These are phyloP conservation scores for Frankliniella intonsa DNA, from an alignment of 2,888 invertebrate genomes.

Conservation along the genomic window DNA sequence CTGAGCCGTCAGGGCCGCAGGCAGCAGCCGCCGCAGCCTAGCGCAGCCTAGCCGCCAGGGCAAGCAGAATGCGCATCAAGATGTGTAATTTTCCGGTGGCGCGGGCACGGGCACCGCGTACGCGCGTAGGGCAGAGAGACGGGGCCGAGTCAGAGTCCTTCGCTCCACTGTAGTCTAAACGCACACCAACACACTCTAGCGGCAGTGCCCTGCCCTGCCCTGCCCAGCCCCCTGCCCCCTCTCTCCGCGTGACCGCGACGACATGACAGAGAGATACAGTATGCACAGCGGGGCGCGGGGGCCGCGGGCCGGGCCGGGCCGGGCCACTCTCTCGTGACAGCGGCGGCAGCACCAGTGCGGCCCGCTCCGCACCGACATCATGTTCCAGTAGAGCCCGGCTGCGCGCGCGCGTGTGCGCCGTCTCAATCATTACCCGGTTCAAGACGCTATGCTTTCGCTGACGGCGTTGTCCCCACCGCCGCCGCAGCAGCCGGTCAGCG, in stretches of 20 bases:
- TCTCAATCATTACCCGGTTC: background rate
- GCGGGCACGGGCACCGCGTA: background rate
- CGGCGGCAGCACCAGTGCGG: background rate
- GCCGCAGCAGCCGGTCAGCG: background rate
- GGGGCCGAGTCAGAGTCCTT: no score
- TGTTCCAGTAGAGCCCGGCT: background rate
- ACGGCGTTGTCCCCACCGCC: background rate
- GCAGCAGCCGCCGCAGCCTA: no score
- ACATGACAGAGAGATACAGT: background rate
- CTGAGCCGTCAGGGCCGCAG: no score
- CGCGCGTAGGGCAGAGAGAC: no score
- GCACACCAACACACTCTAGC: no score
- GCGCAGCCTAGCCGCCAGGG: background rate
- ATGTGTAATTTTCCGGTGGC: background rate
- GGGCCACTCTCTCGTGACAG: background rate
- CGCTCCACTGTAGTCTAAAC: no score
- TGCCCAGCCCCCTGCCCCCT: no score
- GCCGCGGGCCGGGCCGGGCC: background rate
- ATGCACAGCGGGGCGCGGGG: no score
- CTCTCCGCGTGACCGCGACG: background rate
- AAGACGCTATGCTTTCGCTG: background rate
- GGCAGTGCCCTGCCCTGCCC: no score
- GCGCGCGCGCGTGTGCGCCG: background rate
- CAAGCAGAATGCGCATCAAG: background rate
- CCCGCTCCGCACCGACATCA: background rate